Percentiles rank a stretch among this genome's conserved stretches.
These are phyloP conservation scores for Montipora sp. DNA, from an alignment of 64 coral and sea anemone species.

Conservation along the genomic window DNA sequence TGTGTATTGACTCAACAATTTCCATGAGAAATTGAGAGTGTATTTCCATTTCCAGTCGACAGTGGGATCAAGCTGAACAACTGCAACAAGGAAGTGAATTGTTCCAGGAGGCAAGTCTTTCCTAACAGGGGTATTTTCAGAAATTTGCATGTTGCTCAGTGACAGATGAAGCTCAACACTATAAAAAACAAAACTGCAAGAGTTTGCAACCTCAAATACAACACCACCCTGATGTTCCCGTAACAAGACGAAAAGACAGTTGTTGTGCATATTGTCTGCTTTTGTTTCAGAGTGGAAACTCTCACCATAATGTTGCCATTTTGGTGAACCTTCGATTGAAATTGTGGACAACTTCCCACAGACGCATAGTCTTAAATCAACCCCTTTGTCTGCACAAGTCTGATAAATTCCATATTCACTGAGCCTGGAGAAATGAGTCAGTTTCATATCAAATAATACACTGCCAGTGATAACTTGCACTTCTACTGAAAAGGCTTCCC, in stretches of 20 bases:
- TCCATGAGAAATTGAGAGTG: constrained; percentile 31
- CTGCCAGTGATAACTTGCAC: constrained; percentile 35
- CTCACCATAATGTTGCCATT: constrained; percentile 32
- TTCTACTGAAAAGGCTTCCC: constrained; percentile 37
- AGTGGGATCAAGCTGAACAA: constrained; percentile 34
- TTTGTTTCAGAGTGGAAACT: constrained; percentile 11
- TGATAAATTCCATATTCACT: constrained; percentile 59
- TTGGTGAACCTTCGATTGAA: no score
- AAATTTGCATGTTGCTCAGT: constrained; percentile 28
- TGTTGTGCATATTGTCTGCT: constrained; percentile 35
- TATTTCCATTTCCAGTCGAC: constrained; percentile 36
- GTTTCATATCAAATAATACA: constrained; percentile 39
- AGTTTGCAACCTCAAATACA: constrained; percentile 25
- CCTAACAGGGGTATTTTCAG: neutral
- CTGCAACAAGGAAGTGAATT: constrained; percentile 12
- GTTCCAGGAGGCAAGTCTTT: constrained; percentile 14
- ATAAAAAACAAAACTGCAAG: constrained; percentile 31
- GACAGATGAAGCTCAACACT: constrained; percentile 4
- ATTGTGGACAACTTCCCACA: neutral
- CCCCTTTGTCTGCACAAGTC: constrained; percentile 58
- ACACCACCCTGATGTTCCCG: constrained; percentile 19
- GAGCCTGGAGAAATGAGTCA: constrained; percentile 47
- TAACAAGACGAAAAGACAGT: constrained; percentile 23
- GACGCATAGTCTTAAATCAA: constrained; percentile 64
- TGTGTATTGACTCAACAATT: neutral